Evolutionary conservation across 2,888 invertebrate genomes (phyloP).

Genomic region (Drosophila subquinaria): DNA sequence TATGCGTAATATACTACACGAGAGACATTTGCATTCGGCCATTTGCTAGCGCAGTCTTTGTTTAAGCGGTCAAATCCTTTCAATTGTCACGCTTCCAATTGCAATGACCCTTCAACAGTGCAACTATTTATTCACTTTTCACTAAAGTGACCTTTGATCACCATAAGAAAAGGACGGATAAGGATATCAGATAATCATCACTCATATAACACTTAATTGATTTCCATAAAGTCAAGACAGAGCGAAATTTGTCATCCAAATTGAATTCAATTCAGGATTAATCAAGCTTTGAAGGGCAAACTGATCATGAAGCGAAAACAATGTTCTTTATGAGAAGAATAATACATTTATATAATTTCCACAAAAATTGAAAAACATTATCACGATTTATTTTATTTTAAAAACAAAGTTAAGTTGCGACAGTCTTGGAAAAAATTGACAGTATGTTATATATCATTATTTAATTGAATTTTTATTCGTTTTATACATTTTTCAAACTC

Average conservation of each 20-base stretch:
- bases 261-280: neutral
- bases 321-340: neutral
- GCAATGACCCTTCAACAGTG: conserved; percentile 16
- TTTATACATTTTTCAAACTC: too few relatives aligned
- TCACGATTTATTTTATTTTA: too few relatives aligned
- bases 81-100: conserved; percentile 45
- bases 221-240: neutral
- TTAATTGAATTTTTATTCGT: too few relatives aligned
- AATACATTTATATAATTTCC: too few relatives aligned
- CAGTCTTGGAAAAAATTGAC: too few relatives aligned
- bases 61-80: conserved; percentile 22
- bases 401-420: too few relatives aligned
- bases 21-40: conserved; percentile 19
- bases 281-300: neutral
- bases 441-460: too few relatives aligned
- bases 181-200: neutral
- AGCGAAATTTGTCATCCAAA: neutral
- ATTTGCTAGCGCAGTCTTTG: conserved; percentile 27
- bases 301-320: neutral
- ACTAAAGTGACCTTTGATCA: neutral
- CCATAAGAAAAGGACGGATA: neutral
- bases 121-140: conserved; percentile 12
- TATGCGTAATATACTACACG: conserved; percentile 54
- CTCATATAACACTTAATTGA: too few relatives aligned
- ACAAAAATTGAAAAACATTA: too few relatives aligned